Evolutionary conservation across 2,113 vertebrate species (phyloP).

Genomic region (Indicator maculatus): DNA sequence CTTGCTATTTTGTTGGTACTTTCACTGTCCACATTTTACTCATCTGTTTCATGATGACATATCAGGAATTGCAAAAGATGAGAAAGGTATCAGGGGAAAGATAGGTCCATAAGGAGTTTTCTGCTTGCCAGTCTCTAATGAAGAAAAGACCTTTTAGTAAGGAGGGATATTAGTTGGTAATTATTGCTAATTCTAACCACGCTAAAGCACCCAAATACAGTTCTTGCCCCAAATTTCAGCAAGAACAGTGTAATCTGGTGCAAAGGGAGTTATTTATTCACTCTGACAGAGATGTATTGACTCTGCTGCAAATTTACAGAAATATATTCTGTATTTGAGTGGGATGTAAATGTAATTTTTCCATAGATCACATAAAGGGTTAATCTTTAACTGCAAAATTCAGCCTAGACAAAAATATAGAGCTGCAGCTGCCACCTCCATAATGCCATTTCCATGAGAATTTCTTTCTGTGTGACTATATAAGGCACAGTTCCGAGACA

Average conservation of each 20-base stretch:
- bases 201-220: not conserved
- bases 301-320: not conserved
- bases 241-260: not conserved
- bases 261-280: not conserved
- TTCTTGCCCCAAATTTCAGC: not conserved
- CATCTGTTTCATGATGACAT: not conserved
- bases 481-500: slow-evolving; percentile 38
- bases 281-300: not conserved
- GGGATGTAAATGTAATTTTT: not conserved
- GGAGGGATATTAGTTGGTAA: not conserved
- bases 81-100: not conserved
- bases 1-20: not conserved
- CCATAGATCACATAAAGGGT: not conserved
- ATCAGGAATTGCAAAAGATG: not conserved
- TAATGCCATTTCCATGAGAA: slow-evolving; percentile 64
- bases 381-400: slow-evolving; percentile 51
- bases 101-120: not conserved
- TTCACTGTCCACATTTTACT: not conserved
- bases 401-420: slow-evolving; percentile 37
- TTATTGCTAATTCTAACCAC: not conserved
- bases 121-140: not conserved
- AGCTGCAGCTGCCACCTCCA: slow-evolving; percentile 58
- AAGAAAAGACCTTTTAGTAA: not conserved
- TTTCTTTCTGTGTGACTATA: slow-evolving; percentile 55
- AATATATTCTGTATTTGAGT: not conserved